phyloP scores from a whole-genome alignment of 2,113 vertebrate species.

The Seriola dumerili region DNA sequence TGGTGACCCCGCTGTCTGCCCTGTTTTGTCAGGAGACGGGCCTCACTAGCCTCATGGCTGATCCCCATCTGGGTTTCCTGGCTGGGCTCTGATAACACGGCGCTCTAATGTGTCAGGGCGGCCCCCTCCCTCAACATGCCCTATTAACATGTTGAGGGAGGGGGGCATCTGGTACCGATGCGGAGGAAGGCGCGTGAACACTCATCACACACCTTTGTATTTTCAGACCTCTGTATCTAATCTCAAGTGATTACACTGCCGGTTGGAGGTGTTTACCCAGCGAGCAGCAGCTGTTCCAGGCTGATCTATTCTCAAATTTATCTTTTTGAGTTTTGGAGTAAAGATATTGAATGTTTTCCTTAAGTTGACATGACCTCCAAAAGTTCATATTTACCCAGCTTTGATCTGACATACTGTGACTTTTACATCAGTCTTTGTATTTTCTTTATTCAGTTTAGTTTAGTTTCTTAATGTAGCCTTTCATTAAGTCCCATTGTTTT shows the following conservation, averaged over 20 bases:
- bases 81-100: constrained; percentile 85
- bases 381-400: constrained; percentile 37
- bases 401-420: not conserved
- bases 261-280: constrained; percentile 49
- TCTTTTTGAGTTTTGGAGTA: constrained; percentile 12
- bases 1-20: constrained; percentile 90
- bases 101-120: constrained; percentile 53
- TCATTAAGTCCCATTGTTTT: not conserved
- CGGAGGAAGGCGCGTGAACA: constrained; percentile 28
- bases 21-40: constrained; percentile 90
- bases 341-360: constrained; percentile 1
- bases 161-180: constrained; percentile 44
- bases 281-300: constrained; percentile 59
- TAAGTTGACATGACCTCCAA: constrained; percentile 15
- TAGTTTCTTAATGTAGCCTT: not conserved
- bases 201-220: constrained; percentile 15
- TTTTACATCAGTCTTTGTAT: not conserved
- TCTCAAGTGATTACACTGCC: constrained; percentile 61
- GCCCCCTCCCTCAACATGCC: constrained; percentile 43
- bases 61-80: constrained; percentile 79
- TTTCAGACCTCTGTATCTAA: constrained; percentile 55
- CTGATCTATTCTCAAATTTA: constrained; percentile 41
- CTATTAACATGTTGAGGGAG: constrained; percentile 40
- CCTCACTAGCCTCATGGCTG: constrained; percentile 63
- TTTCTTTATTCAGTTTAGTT: not conserved